Evolutionary conservation across 2,888 invertebrate genomes (phyloP).

Genomic region (Epiblema foenella): DNA sequence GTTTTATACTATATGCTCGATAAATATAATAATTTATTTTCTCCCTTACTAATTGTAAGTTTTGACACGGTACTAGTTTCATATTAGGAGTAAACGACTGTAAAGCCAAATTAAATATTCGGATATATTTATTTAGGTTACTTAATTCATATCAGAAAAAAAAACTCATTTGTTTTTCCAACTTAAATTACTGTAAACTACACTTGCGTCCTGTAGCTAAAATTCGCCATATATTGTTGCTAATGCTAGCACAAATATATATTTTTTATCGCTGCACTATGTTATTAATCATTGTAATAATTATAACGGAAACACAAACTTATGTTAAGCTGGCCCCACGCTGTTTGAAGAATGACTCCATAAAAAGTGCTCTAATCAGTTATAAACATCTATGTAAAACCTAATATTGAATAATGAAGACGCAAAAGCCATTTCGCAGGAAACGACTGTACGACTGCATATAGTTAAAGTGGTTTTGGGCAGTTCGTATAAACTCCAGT

Average conservation of each 20-base stretch:
- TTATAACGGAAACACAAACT: conserved; percentile 33
- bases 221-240: background rate
- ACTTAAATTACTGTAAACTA: background rate
- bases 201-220: too few species aligned
- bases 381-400: conserved; percentile 29
- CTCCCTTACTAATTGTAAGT: too few species aligned
- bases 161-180: background rate
- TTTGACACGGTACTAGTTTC: too few species aligned
- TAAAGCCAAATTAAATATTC: too few species aligned
- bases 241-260: conserved; percentile 21
- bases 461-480: conserved; percentile 23
- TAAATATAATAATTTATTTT: too few species aligned
- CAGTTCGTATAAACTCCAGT: conserved; percentile 20
- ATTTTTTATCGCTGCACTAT: conserved; percentile 14
- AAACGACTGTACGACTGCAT: conserved; percentile 9
- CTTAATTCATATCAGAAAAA: background rate
- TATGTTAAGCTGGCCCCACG: conserved; percentile 26
- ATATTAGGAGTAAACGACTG: too few species aligned
- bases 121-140: background rate
- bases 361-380: conserved; percentile 35
- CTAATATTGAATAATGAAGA: conserved; percentile 27
- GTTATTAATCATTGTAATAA: conserved; percentile 22
- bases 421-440: conserved; percentile 27
- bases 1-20: too few species aligned
- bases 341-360: conserved; percentile 30